Percentiles rank a stretch among this genome's conserved stretches.
Evolutionary conservation across 1,140 invertebrate genomes (phyloP).

Genomic region (Euura saliciscinereae): DNA sequence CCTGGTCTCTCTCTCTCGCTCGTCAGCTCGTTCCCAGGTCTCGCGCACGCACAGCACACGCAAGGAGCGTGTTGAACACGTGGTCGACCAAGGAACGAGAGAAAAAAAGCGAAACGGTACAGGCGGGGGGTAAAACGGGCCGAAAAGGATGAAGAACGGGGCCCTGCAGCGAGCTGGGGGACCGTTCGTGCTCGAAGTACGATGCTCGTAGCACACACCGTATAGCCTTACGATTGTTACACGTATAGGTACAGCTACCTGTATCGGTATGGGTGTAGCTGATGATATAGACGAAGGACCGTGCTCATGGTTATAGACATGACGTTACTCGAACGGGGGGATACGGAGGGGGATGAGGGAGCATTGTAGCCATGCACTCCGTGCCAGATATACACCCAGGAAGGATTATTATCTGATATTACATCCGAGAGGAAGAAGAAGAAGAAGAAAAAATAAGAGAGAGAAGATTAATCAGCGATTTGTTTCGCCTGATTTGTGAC

Average conservation of each 20-base stretch:
- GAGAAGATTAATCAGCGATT: constrained; percentile 37
- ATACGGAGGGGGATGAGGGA: not conserved
- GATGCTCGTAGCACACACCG: too few species aligned
- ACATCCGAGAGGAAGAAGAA: constrained; percentile 8
- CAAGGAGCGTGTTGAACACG: constrained; percentile 6
- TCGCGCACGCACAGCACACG: not conserved
- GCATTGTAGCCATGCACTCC: too few species aligned
- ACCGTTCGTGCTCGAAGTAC: not conserved
- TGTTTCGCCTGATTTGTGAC: constrained; percentile 33
- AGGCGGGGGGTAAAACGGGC: not conserved
- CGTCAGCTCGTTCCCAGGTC: not conserved
- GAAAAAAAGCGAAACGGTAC: not conserved
- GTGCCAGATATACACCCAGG: too few species aligned
- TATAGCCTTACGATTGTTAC: too few species aligned
- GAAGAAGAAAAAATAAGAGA: too few species aligned
- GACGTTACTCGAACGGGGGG: not conserved
- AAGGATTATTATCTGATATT: constrained; percentile 22
- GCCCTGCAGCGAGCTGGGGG: not conserved
- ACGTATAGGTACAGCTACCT: too few species aligned
- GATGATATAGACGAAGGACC: too few species aligned
- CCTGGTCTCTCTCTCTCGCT: not conserved
- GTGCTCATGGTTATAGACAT: not conserved
- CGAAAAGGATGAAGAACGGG: not conserved
- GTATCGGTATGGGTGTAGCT: too few species aligned
- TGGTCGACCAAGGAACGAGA: not conserved